Base-by-base conservation (phyloP, 2,113 vertebrate genomes). In the Tricholaema leucomelas region DNA sequence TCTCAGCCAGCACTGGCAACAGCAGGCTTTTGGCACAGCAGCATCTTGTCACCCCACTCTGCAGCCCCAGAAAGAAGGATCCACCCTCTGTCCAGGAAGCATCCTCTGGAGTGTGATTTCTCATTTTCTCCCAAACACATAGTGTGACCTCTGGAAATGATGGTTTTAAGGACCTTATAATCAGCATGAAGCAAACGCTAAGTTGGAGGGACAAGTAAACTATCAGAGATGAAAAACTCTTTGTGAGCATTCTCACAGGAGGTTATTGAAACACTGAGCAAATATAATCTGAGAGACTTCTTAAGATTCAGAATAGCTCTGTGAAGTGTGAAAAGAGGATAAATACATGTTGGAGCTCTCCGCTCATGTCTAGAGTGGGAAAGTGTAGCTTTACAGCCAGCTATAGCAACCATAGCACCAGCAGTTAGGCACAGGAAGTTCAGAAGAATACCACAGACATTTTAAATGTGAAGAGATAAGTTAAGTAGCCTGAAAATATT, bases 371-470 rank as follows among this genome's bases (percentile, higher is more conserved):
- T 80, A 7, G 56, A 31, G 48, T 65, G 78, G 24, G 67, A 79
- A 77, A 70, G n/a, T 18, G 0, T 10, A 87, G n/a, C 24, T 90
- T 63, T 48, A 67, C 75, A 64, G 54, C 54, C 1, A 0, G 31
- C 48, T 63, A 31, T 9, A 74, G 78, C 78, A 93, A 54, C 61
- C 31, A 61, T 85, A 81, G 76, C 75, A 81, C 16, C 54, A 95
- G 75, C 92, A 92, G 91, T 93, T 94, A 91, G 65, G 89, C 87
- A 95, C 95, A 96, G 96, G 96, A 96, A 96, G 69, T 91, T 52
- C 59, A 87, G 66, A 95, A 86, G 87, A 89, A 95, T 83, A 96
- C 93, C 93, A 93, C 94, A 95, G 91, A 91, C n/a, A 58, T 85
- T 91, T 91, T 77, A 77, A 71, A 72, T 50, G 72, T 28, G 61